Conservation (phyloP, 2,797 vertebrate species). For the Urocyon cinereoargenteus region DNA sequence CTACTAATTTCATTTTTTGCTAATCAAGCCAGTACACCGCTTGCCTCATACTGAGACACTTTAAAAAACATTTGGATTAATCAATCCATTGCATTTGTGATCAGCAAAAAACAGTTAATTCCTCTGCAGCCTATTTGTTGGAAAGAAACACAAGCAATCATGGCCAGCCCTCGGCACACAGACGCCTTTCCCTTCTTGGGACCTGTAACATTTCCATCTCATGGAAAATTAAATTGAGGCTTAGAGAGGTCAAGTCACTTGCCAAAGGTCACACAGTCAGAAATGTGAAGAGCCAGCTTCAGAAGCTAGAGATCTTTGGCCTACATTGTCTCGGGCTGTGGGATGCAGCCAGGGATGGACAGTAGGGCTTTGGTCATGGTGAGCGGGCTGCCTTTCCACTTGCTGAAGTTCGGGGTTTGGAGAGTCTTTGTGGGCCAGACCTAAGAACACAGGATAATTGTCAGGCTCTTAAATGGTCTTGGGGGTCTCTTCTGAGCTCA, state of each 20-base stretch:
- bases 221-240: not conserved
- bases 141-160: not conserved
- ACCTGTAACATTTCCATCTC: not conserved
- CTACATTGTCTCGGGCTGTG: not conserved
- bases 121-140: not conserved
- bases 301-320: not conserved
- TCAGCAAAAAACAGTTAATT: not conserved
- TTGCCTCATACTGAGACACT: not conserved
- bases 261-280: not conserved
- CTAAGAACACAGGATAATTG: not conserved
- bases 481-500: not conserved
- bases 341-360: not conserved
- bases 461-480: not conserved
- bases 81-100: not conserved
- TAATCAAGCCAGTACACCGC: not conserved
- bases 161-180: not conserved
- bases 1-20: not conserved
- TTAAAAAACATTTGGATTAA: not conserved
- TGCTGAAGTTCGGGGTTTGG: not conserved
- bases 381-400: not conserved
- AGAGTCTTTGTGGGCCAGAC: not conserved
- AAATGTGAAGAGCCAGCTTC: not conserved
- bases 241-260: not conserved
- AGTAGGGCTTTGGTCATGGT: not conserved
- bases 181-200: not conserved